Evolutionary conservation across 2,888 invertebrate species (phyloP).

Genomic region (Galerucella calmariensis): DNA sequence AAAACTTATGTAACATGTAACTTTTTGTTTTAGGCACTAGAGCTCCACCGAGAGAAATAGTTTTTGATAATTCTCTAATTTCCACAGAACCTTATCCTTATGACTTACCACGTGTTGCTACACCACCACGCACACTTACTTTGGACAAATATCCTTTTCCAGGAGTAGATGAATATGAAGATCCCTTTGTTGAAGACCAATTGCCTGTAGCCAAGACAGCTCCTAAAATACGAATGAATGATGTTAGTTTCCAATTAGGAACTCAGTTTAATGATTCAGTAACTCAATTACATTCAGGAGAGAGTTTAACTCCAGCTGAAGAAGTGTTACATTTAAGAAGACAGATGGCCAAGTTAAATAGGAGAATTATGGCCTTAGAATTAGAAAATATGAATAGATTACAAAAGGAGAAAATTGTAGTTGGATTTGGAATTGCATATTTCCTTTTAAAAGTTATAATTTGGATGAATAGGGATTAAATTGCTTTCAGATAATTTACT

Average conservation of each 20-base stretch:
- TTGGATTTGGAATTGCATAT: conserved; percentile 86
- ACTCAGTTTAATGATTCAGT: conserved; percentile 51
- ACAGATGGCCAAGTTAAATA: conserved; percentile 87
- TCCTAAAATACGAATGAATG: conserved; percentile 55
- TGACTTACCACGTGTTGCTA: conserved; percentile 80
- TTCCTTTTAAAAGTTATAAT: conserved; percentile 86
- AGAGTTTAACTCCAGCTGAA: conserved; percentile 77
- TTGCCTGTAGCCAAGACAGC: conserved; percentile 56
- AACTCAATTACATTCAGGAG: conserved; percentile 63
- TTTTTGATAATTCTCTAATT: conserved; percentile 84
- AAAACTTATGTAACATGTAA: too few relatives aligned
- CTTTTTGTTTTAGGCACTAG: conserved; percentile 72
- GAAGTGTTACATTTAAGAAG: conserved; percentile 85
- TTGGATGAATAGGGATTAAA: conserved; percentile 75
- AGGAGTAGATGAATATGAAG: conserved; percentile 70
- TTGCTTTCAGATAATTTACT: neutral
- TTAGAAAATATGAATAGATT: conserved; percentile 85
- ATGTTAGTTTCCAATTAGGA: conserved; percentile 54
- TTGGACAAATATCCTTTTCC: conserved; percentile 87
- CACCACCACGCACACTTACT: conserved; percentile 89
- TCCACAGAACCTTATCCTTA: conserved; percentile 74
- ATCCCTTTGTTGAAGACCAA: conserved; percentile 62
- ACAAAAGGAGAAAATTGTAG: conserved; percentile 87
- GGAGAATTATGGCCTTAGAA: conserved; percentile 88
- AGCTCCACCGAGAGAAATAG: conserved; percentile 88